Conservation (phyloP, 2,113 vertebrate species). For the Ardeotis arabs region DNA sequence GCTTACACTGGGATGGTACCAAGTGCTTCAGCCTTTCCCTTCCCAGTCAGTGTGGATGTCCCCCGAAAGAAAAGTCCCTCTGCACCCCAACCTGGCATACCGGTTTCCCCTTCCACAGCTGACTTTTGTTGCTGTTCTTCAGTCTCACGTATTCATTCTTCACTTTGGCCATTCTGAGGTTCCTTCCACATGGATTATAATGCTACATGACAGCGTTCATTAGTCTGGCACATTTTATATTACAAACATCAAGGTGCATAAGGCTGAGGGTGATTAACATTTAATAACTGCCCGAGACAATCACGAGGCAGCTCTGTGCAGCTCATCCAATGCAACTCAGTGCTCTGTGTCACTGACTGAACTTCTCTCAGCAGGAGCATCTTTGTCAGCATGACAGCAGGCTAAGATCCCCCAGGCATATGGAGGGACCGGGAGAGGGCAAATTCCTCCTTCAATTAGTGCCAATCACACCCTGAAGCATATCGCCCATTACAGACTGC, state of each 20-base stretch:
- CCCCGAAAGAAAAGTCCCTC: neutral
- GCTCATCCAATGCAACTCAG: neutral
- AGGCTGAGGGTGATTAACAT: constrained; percentile 26
- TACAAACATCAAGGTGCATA: constrained; percentile 12
- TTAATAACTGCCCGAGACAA: constrained; percentile 23
- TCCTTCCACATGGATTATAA: neutral
- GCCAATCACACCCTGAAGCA: constrained; percentile 33
- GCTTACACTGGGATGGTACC: neutral
- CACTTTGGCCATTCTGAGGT: neutral
- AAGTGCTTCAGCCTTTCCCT: neutral
- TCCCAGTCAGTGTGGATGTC: neutral
- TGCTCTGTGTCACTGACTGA: constrained; percentile 22
- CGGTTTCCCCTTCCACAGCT: neutral
- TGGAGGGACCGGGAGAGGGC: neutral
- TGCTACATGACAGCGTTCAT: neutral
- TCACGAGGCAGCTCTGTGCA: neutral
- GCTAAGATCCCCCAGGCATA: constrained; percentile 9
- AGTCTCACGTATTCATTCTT: neutral
- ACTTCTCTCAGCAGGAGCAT: constrained; percentile 8
- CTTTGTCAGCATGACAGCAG: constrained; percentile 24
- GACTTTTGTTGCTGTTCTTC: neutral
- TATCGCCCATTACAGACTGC: neutral
- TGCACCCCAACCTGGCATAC: neutral
- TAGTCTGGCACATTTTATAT: neutral
- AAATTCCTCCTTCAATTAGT: constrained; percentile 51